These are phyloP conservation scores for Lypha dubia DNA, from an alignment of 2,888 invertebrate genomes.

Conservation along the genomic window DNA sequence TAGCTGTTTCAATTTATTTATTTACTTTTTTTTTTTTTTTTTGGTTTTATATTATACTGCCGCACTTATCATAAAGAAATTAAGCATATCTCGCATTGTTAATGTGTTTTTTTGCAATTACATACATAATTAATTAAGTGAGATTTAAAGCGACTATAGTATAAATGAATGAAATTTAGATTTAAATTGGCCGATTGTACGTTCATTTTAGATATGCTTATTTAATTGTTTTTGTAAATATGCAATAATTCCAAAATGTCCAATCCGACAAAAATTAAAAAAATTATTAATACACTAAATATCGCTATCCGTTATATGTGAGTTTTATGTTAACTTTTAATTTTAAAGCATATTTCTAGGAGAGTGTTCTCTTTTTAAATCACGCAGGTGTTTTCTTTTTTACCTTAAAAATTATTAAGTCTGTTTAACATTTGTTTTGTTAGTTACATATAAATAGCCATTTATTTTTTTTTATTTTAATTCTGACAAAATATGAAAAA, in stretches of 20 bases:
- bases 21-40: constrained; percentile 48
- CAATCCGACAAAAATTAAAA: constrained; percentile 82
- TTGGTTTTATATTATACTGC: constrained; percentile 76
- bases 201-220: constrained; percentile 73
- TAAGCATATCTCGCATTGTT: constrained; percentile 76
- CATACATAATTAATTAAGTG: not conserved
- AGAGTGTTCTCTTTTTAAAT: constrained; percentile 23
- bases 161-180: not conserved
- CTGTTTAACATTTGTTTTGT: constrained; percentile 28
- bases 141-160: not conserved
- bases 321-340: not conserved
- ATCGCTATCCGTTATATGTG: no score
- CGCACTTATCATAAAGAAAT: constrained; percentile 81
- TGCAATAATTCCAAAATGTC: constrained; percentile 83
- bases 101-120: no score
- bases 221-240: constrained; percentile 72
- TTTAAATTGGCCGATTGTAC: constrained; percentile 13
- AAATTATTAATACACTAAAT: constrained; percentile 73
- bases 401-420: constrained; percentile 14
- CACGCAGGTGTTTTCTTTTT: constrained; percentile 37
- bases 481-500: not conserved
- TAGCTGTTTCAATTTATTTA: constrained; percentile 56
- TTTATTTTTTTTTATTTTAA: not conserved
- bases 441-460: not conserved
- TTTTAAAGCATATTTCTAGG: constrained; percentile 32